Conservation (phyloP, 2,888 invertebrate genomes). For the Lithophane socia region DNA sequence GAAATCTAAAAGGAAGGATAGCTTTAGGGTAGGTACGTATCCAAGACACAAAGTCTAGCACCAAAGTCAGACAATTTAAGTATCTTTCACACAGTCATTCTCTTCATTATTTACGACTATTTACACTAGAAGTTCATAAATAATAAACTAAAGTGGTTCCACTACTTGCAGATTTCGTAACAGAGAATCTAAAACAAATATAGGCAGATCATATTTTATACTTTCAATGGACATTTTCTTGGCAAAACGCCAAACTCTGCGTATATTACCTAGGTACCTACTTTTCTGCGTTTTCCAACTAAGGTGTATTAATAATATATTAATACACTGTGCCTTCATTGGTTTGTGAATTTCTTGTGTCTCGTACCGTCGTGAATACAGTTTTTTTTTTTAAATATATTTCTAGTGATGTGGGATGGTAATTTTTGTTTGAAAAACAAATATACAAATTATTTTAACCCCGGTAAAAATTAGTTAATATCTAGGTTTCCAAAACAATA, state of each 20-base stretch:
- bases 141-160: slow-evolving; percentile 33
- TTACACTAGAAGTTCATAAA: slow-evolving; percentile 36
- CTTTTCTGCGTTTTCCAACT: slow-evolving; percentile 16
- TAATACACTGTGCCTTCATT: background rate
- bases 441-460: background rate
- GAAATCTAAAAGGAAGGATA: background rate
- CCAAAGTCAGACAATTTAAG: background rate
- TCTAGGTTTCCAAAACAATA: background rate
- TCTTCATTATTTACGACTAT: slow-evolving; percentile 19
- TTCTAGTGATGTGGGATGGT: background rate
- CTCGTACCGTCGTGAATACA: too few species aligned
- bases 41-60: background rate
- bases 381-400: too few species aligned
- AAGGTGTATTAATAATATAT: background rate
- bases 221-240: slow-evolving; percentile 26
- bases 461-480: too few species aligned
- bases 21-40: background rate
- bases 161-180: slow-evolving; percentile 47
- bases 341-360: background rate
- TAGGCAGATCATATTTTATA: slow-evolving; percentile 47
- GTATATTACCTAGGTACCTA: background rate
- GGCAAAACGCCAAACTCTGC: slow-evolving; percentile 35
- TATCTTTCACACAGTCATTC: background rate
- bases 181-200: slow-evolving; percentile 47
- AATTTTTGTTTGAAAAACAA: background rate